These are phyloP conservation scores for Drosophila seguyi DNA, from an alignment of 1,140 invertebrate genomes.

Conservation along the genomic window DNA sequence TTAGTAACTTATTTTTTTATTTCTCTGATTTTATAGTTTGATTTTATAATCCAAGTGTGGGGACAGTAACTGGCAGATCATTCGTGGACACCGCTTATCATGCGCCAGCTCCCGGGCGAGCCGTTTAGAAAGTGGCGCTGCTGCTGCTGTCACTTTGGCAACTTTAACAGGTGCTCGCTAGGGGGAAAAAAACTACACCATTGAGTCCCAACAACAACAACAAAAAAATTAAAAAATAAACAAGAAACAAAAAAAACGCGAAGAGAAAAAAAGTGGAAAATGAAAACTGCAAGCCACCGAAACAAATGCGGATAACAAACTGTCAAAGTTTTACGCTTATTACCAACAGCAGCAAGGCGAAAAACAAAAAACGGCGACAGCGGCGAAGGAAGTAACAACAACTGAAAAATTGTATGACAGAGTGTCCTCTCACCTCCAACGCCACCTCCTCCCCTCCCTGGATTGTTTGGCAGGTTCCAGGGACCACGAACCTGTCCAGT, in stretches of 20 bases:
- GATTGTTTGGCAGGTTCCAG: constrained; percentile 23
- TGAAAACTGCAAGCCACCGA: constrained; percentile 58
- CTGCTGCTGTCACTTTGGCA: constrained; percentile 63
- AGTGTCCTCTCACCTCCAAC: constrained; percentile 37
- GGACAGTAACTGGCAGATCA: constrained; percentile 25
- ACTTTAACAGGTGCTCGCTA: constrained; percentile 73
- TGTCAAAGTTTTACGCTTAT: constrained; percentile 81
- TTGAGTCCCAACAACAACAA: not conserved
- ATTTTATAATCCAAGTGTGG: not conserved
- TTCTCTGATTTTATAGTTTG: not conserved
- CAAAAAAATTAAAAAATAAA: constrained; percentile 21
- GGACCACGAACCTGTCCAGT: constrained; percentile 45
- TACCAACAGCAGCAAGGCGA: constrained; percentile 51
- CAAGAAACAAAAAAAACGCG: constrained; percentile 19
- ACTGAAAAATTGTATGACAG: constrained; percentile 68
- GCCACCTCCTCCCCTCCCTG: constrained; percentile 7
- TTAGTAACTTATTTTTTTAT: not conserved
- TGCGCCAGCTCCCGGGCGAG: constrained; percentile 53
- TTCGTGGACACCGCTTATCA: constrained; percentile 63
- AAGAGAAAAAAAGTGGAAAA: constrained; percentile 14
- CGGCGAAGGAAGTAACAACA: constrained; percentile 36
- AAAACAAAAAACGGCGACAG: constrained; percentile 10
- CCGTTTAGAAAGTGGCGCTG: constrained; percentile 62
- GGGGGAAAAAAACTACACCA: constrained; percentile 38
- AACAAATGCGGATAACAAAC: constrained; percentile 81